Percentiles rank a stretch among this genome's conserved stretches.
These are phyloP conservation scores for Hipposideros larvatus DNA, from an alignment of 2,797 vertebrate genomes.

Conservation along the genomic window DNA sequence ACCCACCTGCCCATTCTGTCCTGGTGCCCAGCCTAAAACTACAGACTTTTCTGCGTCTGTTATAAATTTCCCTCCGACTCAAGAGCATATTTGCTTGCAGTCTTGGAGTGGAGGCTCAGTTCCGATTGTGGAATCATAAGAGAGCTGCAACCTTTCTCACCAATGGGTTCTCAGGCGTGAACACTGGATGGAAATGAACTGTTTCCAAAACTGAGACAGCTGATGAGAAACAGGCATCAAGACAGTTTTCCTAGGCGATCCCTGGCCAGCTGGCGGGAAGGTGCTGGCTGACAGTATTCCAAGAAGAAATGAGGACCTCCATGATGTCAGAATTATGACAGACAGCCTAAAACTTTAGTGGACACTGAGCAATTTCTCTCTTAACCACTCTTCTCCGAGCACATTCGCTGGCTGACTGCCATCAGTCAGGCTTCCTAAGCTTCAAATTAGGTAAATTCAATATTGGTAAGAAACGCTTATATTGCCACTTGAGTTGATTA, in stretches of 20 bases:
- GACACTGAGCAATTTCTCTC: not conserved
- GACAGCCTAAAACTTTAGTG: not conserved
- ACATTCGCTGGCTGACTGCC: not conserved
- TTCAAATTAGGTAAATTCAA: not conserved
- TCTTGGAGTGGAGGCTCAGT: not conserved
- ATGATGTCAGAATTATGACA: not conserved
- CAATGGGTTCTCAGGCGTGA: not conserved
- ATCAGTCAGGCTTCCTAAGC: not conserved
- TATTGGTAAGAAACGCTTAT: not conserved
- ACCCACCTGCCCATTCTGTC: not conserved
- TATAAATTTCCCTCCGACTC: not conserved
- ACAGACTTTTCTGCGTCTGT: not conserved
- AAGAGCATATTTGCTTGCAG: not conserved
- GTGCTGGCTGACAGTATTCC: not conserved
- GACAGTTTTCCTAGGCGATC: not conserved
- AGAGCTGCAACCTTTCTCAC: not conserved
- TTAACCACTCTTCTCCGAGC: not conserved
- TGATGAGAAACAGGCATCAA: not conserved
- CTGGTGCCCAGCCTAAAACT: not conserved
- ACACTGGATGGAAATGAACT: not conserved
- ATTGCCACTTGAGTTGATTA: not conserved
- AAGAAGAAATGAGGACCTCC: not conserved
- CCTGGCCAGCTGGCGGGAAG: not conserved
- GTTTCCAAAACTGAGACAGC: not conserved
- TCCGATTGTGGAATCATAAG: not conserved